Evolutionary conservation across 2,888 invertebrate genomes (phyloP), one percentile per base, ranked within the genome.

Genomic region (Caradrina clavipalpis): DNA sequence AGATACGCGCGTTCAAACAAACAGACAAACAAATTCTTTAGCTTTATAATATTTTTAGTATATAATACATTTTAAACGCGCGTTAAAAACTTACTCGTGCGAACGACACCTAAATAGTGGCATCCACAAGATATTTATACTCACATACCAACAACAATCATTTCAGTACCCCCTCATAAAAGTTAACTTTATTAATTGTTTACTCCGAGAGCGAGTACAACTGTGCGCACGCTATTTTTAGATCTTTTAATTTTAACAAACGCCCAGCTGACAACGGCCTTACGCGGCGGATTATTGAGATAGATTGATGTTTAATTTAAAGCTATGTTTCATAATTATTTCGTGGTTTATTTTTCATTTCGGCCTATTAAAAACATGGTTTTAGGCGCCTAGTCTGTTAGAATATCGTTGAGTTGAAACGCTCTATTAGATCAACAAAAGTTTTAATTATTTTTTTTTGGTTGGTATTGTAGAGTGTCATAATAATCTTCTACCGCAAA

Each of bases 141-240:
- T 45, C 2, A 58, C 68, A 71, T 6, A 62, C 39, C 42, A 6
- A 62, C 39, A 22, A 1, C n/a, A 54, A 42, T 42, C 31, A 74
- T 31, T 75, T 31, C 13, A 2, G 4, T 75, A 75, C 69, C 55
- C 69, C 39, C 51, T 57, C 57, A 47, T 50, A 54, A 35, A 35
- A 61, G 68, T 74, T 69, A 69, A 65, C 69, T 71, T 77, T 60
- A 47, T 55, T 63, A 59, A 54, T 67, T 82, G 80, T 80, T 82
- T 79, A 82, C 57, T 54, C 42, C 15, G 45, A 11, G 55, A 69
- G 49, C 72, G 45, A 67, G 67, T 62, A 67, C 71, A 55, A 60
- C 58, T 42, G 78, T 26, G 53, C 59, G 57, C 56, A 21, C 54
- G 47, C 50, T 80, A 82, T 74, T 78, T 55, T 65, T 61, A 78